Evolutionary conservation across 2,113 vertebrate genomes (phyloP).

Genomic region (Spilogale gracilis): DNA sequence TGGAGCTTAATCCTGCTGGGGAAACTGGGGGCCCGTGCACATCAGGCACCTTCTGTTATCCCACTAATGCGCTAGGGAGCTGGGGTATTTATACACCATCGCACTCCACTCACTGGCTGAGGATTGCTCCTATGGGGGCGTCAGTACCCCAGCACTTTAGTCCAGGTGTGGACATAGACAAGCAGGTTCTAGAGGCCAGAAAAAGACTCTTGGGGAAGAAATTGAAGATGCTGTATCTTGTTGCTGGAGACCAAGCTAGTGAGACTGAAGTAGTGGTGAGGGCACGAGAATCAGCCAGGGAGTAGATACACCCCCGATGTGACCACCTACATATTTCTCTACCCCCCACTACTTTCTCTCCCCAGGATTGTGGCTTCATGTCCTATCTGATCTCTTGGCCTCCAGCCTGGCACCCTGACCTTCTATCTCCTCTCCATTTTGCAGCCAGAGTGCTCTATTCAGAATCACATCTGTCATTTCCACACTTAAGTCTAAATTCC

Average conservation of each 20-base stretch:
- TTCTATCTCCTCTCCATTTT: not conserved
- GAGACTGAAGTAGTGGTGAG: not conserved
- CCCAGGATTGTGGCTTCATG: not conserved
- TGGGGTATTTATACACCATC: not conserved
- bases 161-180: not conserved
- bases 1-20: not conserved
- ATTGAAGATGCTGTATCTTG: no score
- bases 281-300: not conserved
- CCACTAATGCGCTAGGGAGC: not conserved
- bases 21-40: not conserved
- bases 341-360: not conserved
- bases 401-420: no score
- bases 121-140: not conserved
- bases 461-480: not conserved
- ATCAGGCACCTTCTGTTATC: no score
- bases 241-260: not conserved
- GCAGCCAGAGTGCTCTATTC: not conserved
- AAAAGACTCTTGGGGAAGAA: not conserved
- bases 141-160: not conserved
- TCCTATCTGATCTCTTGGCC: not conserved
- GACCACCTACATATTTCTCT: not conserved
- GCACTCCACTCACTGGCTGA: not conserved
- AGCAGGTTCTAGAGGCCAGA: not conserved
- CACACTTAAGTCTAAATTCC: not conserved
- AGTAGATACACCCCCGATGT: fast-evolving